phyloP scores from a whole-genome alignment of 2,797 vertebrate genomes.

The Oophaga sylvatica region DNA sequence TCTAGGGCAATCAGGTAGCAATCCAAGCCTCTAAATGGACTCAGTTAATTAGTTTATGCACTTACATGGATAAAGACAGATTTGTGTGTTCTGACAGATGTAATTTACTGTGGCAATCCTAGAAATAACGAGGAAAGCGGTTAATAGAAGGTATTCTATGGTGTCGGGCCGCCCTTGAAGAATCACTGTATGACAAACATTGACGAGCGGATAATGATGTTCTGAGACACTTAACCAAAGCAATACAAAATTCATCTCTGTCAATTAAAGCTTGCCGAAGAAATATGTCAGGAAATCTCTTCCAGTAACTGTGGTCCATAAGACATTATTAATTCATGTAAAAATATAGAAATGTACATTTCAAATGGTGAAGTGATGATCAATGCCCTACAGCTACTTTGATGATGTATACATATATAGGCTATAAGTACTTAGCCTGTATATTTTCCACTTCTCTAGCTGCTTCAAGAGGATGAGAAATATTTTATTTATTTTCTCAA shows the following conservation, averaged over 20 bases:
- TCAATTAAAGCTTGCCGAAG: constrained; percentile 37
- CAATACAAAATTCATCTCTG: constrained; percentile 42
- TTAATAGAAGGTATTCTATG: constrained; percentile 3
- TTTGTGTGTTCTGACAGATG: constrained; percentile 10
- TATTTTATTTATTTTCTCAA: no score
- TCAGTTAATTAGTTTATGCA: not conserved
- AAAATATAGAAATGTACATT: constrained; percentile 38
- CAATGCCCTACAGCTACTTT: not conserved
- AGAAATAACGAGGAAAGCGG: constrained; percentile 13
- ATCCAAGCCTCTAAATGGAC: not conserved
- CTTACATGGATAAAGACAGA: not conserved
- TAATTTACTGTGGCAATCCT: constrained; percentile 7
- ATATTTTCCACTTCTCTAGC: no score
- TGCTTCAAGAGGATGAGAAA: no score
- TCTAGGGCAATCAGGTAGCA: not conserved
- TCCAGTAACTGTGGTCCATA: constrained; percentile 24
- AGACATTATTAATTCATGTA: constrained; percentile 34
- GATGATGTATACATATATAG: not conserved
- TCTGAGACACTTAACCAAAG: constrained; percentile 45
- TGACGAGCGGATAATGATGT: constrained; percentile 49
- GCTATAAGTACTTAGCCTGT: not conserved
- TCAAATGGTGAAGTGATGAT: not conserved
- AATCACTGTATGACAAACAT: not conserved
- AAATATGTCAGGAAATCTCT: constrained; percentile 37
- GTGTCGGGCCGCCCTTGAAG: constrained; percentile 4